These are phyloP conservation scores for Sphaerophoria taeniata DNA, from an alignment of 2,888 invertebrate genomes.

Conservation along the genomic window DNA sequence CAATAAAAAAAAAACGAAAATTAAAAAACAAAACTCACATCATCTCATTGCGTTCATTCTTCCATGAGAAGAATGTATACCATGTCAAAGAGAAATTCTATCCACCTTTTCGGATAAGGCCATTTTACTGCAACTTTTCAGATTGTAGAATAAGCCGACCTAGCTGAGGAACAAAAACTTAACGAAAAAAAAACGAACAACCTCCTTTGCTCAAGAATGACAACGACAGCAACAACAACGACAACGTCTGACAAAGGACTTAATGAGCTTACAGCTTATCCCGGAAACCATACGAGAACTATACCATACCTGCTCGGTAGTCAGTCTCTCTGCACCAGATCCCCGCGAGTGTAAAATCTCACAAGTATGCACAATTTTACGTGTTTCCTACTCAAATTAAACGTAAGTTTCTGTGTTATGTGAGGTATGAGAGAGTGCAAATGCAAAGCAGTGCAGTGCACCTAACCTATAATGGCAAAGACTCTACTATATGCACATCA, in stretches of 20 bases:
- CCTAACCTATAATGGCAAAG: constrained; percentile 36
- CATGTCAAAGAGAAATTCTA: constrained; percentile 11
- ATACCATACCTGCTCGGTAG: neutral
- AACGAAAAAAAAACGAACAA: neutral
- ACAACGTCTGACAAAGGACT: constrained; percentile 29
- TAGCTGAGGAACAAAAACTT: neutral
- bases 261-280: constrained; percentile 71
- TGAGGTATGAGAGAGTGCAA: neutral
- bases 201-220: constrained; percentile 6
- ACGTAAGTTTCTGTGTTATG: neutral
- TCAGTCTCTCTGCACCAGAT: constrained; percentile 17
- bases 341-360: constrained; percentile 56
- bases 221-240: neutral
- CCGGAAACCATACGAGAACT: constrained; percentile 67
- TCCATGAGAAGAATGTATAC: neutral
- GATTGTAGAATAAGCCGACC: constrained; percentile 33
- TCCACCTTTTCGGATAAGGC: constrained; percentile 18
- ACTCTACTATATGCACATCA: constrained; percentile 26
- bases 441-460: constrained; percentile 10
- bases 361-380: constrained; percentile 66
- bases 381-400: constrained; percentile 43
- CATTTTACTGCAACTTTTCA: constrained; percentile 14
- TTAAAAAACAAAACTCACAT: neutral
- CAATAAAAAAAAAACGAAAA: neutral
- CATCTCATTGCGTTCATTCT: neutral